A percentile compares a stretch with the other conserved stretches of the same genome.
Evolutionary conservation across 2,113 vertebrate species (phyloP).

Genomic region (Tupaia tana): DNA sequence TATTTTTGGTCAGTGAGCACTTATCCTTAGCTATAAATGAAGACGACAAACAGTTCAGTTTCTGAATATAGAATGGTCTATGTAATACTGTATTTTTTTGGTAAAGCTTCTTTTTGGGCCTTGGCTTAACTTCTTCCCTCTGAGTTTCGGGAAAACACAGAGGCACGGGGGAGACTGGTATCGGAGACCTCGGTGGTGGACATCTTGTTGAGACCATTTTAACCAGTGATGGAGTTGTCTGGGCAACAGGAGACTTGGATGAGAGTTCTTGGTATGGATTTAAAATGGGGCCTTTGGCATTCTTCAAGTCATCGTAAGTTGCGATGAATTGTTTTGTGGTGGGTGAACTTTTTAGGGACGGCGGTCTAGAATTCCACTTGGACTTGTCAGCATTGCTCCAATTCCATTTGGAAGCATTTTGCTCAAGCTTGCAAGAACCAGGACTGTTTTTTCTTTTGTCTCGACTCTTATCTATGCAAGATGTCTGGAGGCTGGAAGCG

Average conservation of each 20-base stretch:
- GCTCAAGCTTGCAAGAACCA: slow-evolving; percentile 25
- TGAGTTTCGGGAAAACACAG: slow-evolving; percentile 60
- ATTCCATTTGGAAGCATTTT: slow-evolving; percentile 40
- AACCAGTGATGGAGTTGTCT: slow-evolving; percentile 10
- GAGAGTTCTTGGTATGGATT: slow-evolving; percentile 28
- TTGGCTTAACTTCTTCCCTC: slow-evolving; percentile 46
- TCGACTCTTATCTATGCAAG: slow-evolving; percentile 40
- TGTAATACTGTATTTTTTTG: slow-evolving; percentile 42
- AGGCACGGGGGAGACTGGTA: slow-evolving; percentile 6
- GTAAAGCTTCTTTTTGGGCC: slow-evolving; percentile 69
- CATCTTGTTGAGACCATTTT: slow-evolving; percentile 34
- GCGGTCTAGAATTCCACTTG: slow-evolving; percentile 10
- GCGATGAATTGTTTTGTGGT: background rate
- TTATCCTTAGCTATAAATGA: slow-evolving; percentile 52
- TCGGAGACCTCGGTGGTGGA: slow-evolving; percentile 52
- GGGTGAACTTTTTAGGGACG: background rate
- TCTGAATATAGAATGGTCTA: slow-evolving; percentile 64
- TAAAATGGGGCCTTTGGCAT: background rate
- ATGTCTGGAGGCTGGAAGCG: slow-evolving; percentile 20
- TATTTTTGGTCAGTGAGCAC: background rate
- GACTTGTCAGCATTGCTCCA: background rate
- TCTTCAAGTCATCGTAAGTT: background rate
- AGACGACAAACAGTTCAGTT: slow-evolving; percentile 54
- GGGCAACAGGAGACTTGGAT: background rate
- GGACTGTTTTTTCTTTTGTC: slow-evolving; percentile 62